These are phyloP conservation scores for Acrocyrtus sp. DNA, from an alignment of 2,888 invertebrate genomes.

Conservation along the genomic window DNA sequence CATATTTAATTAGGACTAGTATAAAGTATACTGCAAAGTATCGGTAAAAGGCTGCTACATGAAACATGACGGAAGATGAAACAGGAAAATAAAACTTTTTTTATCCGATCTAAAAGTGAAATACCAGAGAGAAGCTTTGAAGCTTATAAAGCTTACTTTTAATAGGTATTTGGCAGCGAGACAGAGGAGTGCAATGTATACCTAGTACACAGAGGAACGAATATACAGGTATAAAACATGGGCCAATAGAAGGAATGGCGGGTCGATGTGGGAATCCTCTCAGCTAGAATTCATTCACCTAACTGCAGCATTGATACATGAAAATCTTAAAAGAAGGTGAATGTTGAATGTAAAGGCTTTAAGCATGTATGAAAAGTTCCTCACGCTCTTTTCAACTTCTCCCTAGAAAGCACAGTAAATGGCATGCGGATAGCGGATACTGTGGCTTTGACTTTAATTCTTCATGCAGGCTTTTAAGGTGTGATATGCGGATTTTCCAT, in stretches of 20 bases:
- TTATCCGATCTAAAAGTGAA: no score
- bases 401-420: constrained; percentile 18
- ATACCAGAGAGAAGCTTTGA: no score
- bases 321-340: constrained; percentile 21
- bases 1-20: no score
- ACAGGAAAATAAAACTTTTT: no score
- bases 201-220: constrained; percentile 42
- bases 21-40: no score
- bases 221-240: constrained; percentile 55
- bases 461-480: neutral
- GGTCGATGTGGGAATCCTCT: constrained; percentile 51
- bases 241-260: constrained; percentile 60
- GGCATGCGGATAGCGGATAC: constrained; percentile 1
- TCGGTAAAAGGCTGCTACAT: constrained; percentile 10
- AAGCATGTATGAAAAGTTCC: no score
- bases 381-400: constrained; percentile 22
- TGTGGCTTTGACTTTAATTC: neutral
- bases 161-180: neutral
- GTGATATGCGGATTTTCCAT: neutral
- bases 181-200: neutral
- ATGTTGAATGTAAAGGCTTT: constrained; percentile 35
- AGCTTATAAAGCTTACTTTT: no score
- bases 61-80: neutral
- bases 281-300: constrained; percentile 44
- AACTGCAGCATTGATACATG: neutral